Base-by-base conservation (phyloP, 2,797 vertebrate genomes). In the Yasuhikotakia modesta region DNA sequence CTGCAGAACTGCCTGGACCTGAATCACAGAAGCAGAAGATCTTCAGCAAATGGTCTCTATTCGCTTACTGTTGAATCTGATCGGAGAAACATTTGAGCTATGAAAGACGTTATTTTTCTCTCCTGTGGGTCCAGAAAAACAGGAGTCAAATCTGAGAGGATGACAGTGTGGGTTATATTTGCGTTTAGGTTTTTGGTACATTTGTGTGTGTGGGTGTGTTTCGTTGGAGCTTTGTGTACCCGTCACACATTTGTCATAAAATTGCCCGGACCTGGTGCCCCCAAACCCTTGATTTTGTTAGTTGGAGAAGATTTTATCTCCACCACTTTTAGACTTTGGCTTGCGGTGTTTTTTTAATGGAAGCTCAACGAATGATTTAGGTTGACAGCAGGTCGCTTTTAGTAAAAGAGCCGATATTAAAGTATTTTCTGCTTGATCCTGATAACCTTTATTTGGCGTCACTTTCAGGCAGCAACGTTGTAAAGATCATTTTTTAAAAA, bases 381-480 rank as follows among this genome's bases (percentile, higher is more conserved):
- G 16, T 17, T 5, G 61, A 10, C 52, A 13, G 13, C 2, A 4
- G n/a, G 65, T 69, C 10, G 13, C 27, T 66, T 46, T 60, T 8
- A 39, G 27, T 30, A 50, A 35, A 52, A 39, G 8, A 61, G 53
- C 53, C 43, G 22, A 32, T 69, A 24, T 35, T 11, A 35, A 70
- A 10, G 10, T 39, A 1, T 35, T n/a, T 17, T 22, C 10, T 69
- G 2, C 16, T 43, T 45, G 35, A 67, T 67, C 63, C 65, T 24
- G 43, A 52, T 69, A 50, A 60, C 55, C 65, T 76, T 77, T 48
- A 52, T 52, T 77, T 53, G 19, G 10, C 55, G 24, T 69, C 14
- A 14, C 43, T 69, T 27, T 77, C 13, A 3, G 22, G 24, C 19
- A 50, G 66, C 73, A 78, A 24, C 8, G 7, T 64, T 48, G 32